Evolutionary conservation across 2,113 vertebrate species (phyloP), one percentile per base, ranked within the genome.

Genomic region (Laticauda colubrina): DNA sequence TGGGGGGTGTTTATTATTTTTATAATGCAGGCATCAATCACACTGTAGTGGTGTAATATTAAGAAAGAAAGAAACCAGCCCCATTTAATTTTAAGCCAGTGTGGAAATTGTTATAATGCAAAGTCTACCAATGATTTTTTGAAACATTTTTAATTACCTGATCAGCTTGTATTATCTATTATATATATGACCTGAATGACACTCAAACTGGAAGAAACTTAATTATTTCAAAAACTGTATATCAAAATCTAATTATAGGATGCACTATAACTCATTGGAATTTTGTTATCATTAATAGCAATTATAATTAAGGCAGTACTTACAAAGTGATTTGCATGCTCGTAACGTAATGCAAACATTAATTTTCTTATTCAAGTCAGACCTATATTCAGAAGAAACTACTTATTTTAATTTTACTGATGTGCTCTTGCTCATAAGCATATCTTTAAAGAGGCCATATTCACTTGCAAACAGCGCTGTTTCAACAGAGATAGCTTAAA

Each of bases 171-270:
- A 90, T 90, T 90, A 93, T 90, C 89, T 64, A 87, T 93, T 93
- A 87, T 87, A 93, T 93, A 93, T 93, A 93, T 39, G 34, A 85
- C 92, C 92, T 93, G 89, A 48, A 57, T 53, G 81, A 94, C 69
- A 64, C 93, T 57, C 57, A 95, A 90, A 95, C 94, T 93, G 29
- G 87, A 94, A 34, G 93, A 59, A 86, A 8, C 43, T 94, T n/a
- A 95, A 96, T 88, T 94, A 92, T 93, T 94, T 59, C 24, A 95
- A 54, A 95, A 96, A 94, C 87, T 48, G 6, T 43, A 95, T 95
- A 89, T 88, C 24, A 91, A 95, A 94, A 96, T 93, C 94, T 94
- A 96, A 96, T 95, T 95, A 57, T 96, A 96, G 94, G 92, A 45
- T 94, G 89, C 93, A 54, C 90, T 94, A 94, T 69, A 75, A 93